Evolutionary conservation across 2,113 vertebrate species (phyloP).

Genomic region (Ictalurus punctatus): DNA sequence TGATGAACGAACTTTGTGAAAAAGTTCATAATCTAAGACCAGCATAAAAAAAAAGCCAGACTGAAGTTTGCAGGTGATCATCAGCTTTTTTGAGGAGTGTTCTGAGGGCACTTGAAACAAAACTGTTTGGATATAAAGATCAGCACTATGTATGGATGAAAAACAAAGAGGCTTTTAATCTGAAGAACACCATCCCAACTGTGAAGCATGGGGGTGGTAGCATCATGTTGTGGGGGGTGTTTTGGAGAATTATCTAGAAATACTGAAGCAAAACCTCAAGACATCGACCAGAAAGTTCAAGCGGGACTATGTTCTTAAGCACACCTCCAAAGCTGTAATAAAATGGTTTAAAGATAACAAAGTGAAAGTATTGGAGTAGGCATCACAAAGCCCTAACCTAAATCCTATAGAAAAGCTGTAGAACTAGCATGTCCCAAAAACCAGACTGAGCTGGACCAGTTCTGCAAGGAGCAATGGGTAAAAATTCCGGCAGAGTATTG

Average conservation of each 20-base stretch:
- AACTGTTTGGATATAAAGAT: background rate
- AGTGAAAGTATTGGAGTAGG: background rate
- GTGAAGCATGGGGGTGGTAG: background rate
- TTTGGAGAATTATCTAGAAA: background rate
- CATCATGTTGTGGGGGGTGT: background rate
- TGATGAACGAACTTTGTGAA: background rate
- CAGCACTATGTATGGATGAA: background rate
- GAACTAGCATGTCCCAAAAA: background rate
- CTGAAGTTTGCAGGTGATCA: background rate
- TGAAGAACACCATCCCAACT: background rate
- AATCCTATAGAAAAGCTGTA: background rate
- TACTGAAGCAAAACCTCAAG: background rate
- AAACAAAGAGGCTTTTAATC: background rate
- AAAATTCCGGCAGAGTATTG: background rate
- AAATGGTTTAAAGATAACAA: background rate
- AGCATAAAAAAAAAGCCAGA: background rate
- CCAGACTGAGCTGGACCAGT: background rate
- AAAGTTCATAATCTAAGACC: background rate
- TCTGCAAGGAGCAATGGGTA: background rate
- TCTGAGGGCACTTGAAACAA: background rate
- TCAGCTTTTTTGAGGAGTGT: background rate
- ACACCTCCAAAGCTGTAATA: background rate
- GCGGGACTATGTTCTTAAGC: background rate
- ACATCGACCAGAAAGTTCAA: background rate
- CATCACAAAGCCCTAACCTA: background rate